Base-by-base conservation (phyloP, 2,797 vertebrate genomes). In the Sarcophilus harrisii region DNA sequence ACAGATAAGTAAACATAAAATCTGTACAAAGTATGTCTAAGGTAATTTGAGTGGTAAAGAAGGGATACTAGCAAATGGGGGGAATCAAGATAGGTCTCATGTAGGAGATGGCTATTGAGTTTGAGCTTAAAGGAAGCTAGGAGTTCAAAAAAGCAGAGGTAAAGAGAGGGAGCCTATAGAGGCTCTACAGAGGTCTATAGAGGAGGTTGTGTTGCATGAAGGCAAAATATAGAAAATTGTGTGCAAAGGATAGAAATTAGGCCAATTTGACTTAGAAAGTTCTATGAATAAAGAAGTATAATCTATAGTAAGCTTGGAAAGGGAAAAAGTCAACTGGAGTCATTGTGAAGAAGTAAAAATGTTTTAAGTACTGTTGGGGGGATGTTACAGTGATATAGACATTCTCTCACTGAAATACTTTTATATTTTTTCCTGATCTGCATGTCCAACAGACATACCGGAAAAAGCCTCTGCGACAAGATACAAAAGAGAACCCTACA, bases 391-490 rank as follows among this genome's bases (percentile, higher is more conserved):
- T 3, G 0, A 91, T 58, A 66, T 12, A 59, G 30, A 92, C 45
- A 87, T 49, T 5, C 1, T 29, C 57, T 95, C 81, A 95, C 4
- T 96, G 58, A 96, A 92, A 27, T 54, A 38, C n/a, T 58, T 66
- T 58, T 21, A 32, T 57, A 93, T 94, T 95, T 90, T 45, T 96
- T 96, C 38, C 55, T 94, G 97, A 90, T 91, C 4, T 57, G 57
- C 11, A 66, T 49, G 59, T 93, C 92, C 87, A 94, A 73, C 97
- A 99, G 99, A 99, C 99, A 11, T 99, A 99, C 96, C 98, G 27
- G 97, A 99, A 98, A 98, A 98, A 97, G 97, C 98, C 98, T 96
- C 91, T 95, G 90, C 98, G 98, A 98, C 98, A 95, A 59, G 97
- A 97, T 38, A 5, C 4, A 38, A 98, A 98, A 94, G 97, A 97